A percentile compares a stretch with the other conserved stretches of the same genome.
Conservation (phyloP, 2,113 vertebrate species). For the Corydoras maculifer region DNA sequence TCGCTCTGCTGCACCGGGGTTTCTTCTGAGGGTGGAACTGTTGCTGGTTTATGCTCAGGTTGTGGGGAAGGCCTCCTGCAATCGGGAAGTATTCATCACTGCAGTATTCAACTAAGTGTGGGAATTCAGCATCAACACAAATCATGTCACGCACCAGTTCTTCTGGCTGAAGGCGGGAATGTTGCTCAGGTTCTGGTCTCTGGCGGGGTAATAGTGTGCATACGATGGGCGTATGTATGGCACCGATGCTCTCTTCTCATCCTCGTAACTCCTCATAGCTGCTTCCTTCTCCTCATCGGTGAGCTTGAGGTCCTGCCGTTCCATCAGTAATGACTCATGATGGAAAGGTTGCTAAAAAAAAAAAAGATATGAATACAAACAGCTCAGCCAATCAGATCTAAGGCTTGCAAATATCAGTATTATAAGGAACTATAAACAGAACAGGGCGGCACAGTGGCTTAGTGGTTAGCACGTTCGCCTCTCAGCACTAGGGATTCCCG, state of each 20-base stretch:
- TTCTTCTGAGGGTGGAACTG: too few relatives aligned
- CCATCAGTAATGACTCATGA: conserved; percentile 92
- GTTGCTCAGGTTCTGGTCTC: conserved; percentile 81
- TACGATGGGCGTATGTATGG: conserved; percentile 94
- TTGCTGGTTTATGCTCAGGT: too few relatives aligned
- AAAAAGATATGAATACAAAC: too few relatives aligned
- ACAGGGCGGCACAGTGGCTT: too few relatives aligned
- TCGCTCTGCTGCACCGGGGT: too few relatives aligned
- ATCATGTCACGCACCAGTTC: conserved; percentile 74
- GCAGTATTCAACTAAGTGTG: not conserved
- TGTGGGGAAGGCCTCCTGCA: too few relatives aligned
- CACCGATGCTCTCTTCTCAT: conserved; percentile 93
- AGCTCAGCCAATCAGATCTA: too few relatives aligned
- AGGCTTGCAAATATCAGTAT: too few relatives aligned
- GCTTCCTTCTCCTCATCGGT: conserved; percentile 98
- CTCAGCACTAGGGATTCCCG: too few relatives aligned
- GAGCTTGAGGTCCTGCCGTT: conserved; percentile 91
- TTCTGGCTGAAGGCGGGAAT: conserved; percentile 95
- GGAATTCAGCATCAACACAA: not conserved
- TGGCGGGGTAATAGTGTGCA: conserved; percentile 92
- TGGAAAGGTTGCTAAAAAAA: conserved; percentile 84
- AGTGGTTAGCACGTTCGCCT: too few relatives aligned
- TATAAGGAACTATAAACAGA: too few relatives aligned
- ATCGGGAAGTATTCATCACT: not conserved
- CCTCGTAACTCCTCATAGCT: conserved; percentile 96